These are phyloP conservation scores for Nysson spinosus DNA, from an alignment of 2,888 invertebrate species.

Conservation along the genomic window DNA sequence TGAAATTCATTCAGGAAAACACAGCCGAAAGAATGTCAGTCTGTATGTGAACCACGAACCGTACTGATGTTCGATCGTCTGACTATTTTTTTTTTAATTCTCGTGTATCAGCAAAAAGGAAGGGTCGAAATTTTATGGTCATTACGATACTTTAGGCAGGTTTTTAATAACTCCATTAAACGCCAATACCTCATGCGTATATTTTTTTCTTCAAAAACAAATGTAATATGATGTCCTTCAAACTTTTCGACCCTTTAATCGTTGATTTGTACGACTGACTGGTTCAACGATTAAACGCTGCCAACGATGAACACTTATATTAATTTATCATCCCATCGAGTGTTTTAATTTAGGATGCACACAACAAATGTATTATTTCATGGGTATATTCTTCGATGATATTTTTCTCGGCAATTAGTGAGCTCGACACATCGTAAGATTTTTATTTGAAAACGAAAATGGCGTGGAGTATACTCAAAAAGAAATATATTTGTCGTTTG, in stretches of 20 bases:
- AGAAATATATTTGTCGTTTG: too few relatives aligned
- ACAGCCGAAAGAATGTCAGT: not conserved
- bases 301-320: slow-evolving; percentile 25
- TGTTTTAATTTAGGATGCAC: not conserved
- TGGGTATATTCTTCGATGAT: too few relatives aligned
- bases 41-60: not conserved
- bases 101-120: not conserved
- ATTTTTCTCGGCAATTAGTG: too few relatives aligned
- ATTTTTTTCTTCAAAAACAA: slow-evolving; percentile 5
- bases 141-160: slow-evolving; percentile 1
- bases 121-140: slow-evolving; percentile 52
- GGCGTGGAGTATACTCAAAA: too few relatives aligned
- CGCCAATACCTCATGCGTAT: not conserved
- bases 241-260: slow-evolving; percentile 36
- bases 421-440: too few relatives aligned
- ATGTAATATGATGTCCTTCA: slow-evolving; percentile 22
- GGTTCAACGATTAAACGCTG: slow-evolving; percentile 34
- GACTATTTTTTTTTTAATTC: not conserved
- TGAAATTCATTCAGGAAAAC: not conserved
- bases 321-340: not conserved
- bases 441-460: too few relatives aligned
- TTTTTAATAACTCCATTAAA: too few relatives aligned
- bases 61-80: not conserved
- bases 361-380: too few relatives aligned
- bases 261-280: slow-evolving; percentile 26